Percentiles rank a stretch among this genome's conserved stretches.
phyloP scores from a whole-genome alignment of 2,888 invertebrate genomes.

The Callyntrura sp. region DNA sequence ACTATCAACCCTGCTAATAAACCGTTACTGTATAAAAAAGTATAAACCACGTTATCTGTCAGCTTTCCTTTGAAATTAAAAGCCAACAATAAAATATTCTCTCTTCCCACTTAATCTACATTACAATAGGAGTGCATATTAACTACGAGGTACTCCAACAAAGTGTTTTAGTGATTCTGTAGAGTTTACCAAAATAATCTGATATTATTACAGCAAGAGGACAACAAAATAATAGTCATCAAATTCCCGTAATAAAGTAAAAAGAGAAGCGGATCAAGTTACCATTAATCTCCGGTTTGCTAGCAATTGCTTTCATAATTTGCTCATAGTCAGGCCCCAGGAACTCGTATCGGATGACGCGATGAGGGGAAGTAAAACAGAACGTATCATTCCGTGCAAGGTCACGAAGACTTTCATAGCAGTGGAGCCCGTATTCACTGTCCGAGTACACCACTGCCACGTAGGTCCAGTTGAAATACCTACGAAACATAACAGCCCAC shows the following conservation, averaged over 20 bases:
- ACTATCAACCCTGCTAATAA: too few species aligned
- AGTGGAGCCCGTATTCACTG: conserved; percentile 86
- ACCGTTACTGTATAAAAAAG: too few species aligned
- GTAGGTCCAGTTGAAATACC: conserved; percentile 86
- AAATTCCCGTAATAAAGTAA: background rate
- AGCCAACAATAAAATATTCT: too few species aligned
- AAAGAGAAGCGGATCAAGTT: conserved; percentile 48
- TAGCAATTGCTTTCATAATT: conserved; percentile 85
- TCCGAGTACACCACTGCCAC: conserved; percentile 87
- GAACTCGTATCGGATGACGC: conserved; percentile 86
- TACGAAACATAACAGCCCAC: conserved; percentile 26
- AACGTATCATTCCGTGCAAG: conserved; percentile 86
- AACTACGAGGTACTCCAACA: too few species aligned
- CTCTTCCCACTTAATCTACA: too few species aligned
- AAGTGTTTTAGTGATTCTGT: too few species aligned
- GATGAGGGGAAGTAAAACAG: conserved; percentile 87
- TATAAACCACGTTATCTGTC: too few species aligned
- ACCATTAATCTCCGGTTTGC: conserved; percentile 87
- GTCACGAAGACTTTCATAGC: conserved; percentile 86
- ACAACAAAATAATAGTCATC: background rate
- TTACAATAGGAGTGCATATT: too few species aligned
- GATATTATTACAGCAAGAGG: background rate
- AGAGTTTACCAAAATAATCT: too few species aligned
- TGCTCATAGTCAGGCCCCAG: conserved; percentile 85
- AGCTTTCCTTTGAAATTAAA: too few species aligned